These are phyloP conservation scores for Mandrillus leucophaeus DNA, from an alignment of 2,113 vertebrate genomes.

Conservation along the genomic window DNA sequence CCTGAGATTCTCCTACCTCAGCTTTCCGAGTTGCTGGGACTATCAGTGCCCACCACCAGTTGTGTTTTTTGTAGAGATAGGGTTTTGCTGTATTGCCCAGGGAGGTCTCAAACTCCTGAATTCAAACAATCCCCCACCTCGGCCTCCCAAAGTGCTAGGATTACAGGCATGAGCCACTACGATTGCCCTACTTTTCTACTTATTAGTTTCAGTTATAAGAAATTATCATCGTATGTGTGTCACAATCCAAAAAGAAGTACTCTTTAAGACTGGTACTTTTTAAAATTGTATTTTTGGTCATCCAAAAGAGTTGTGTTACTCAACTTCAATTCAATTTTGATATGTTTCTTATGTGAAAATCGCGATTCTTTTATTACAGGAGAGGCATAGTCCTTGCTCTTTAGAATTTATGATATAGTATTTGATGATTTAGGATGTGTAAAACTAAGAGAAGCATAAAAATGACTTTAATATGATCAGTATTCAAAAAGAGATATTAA, in stretches of 20 bases:
- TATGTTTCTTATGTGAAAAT: not conserved
- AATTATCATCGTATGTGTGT: not conserved
- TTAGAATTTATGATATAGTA: not conserved
- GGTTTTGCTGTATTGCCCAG: too few relatives aligned
- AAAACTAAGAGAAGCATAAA: not conserved
- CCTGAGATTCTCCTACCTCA: too few relatives aligned
- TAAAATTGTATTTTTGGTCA: not conserved
- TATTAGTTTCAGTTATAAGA: not conserved
- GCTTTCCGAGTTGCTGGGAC: too few relatives aligned
- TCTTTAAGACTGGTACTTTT: not conserved
- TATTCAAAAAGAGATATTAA: slow-evolving; percentile 16
- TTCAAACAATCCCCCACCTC: too few relatives aligned
- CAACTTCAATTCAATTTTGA: not conserved
- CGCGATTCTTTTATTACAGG: not conserved
- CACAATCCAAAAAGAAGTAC: not conserved
- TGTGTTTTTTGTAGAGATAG: too few relatives aligned
- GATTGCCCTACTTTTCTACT: not conserved
- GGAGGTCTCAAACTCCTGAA: too few relatives aligned
- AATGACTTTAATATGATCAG: not conserved
- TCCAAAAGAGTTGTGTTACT: not conserved
- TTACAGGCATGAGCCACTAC: too few relatives aligned
- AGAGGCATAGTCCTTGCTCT: not conserved
- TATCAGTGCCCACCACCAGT: too few relatives aligned
- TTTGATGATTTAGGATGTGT: not conserved
- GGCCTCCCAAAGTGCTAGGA: too few relatives aligned